Evolutionary conservation across 2,113 vertebrate genomes (phyloP).

Genomic region (Podarcis cretensis): DNA sequence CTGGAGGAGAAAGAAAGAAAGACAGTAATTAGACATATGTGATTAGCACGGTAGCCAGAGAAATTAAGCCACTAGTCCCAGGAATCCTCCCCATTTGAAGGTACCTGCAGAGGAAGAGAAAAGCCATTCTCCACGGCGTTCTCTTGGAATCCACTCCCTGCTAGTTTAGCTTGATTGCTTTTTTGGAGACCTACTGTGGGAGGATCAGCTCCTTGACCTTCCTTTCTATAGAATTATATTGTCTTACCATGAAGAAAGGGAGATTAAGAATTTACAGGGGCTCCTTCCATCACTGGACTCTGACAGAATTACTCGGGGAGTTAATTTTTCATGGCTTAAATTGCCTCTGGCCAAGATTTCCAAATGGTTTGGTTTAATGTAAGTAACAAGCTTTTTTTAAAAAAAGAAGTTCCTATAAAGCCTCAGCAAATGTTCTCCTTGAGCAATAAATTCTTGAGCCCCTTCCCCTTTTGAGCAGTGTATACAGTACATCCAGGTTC

Average conservation of each 20-base stretch:
- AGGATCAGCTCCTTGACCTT: conserved; percentile 83
- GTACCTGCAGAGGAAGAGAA: conserved; percentile 87
- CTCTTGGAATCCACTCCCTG: conserved; percentile 87
- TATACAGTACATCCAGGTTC: conserved; percentile 61
- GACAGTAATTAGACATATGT: conserved; percentile 86
- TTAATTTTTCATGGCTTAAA: conserved; percentile 86
- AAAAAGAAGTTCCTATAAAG: conserved; percentile 47
- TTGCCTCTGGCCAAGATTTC: conserved; percentile 79
- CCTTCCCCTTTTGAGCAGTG: conserved; percentile 64
- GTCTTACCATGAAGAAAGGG: conserved; percentile 80
- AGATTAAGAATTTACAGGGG: conserved; percentile 91
- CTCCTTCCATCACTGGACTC: conserved; percentile 86
- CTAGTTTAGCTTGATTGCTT: conserved; percentile 93
- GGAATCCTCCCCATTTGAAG: conserved; percentile 86
- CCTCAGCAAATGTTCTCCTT: conserved; percentile 61
- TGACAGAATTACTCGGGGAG: conserved; percentile 80
- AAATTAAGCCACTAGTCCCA: conserved; percentile 89
- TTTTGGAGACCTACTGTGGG: conserved; percentile 87
- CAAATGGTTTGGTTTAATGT: conserved; percentile 76
- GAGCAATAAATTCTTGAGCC: conserved; percentile 53
- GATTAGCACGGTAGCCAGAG: conserved; percentile 95
- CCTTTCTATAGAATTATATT: conserved; percentile 85
- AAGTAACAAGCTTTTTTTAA: conserved; percentile 66
- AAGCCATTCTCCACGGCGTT: conserved; percentile 81
- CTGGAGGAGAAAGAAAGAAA: conserved; percentile 78